phyloP scores from a whole-genome alignment of 2,797 vertebrate genomes.

The Arctocebus calabarensis region DNA sequence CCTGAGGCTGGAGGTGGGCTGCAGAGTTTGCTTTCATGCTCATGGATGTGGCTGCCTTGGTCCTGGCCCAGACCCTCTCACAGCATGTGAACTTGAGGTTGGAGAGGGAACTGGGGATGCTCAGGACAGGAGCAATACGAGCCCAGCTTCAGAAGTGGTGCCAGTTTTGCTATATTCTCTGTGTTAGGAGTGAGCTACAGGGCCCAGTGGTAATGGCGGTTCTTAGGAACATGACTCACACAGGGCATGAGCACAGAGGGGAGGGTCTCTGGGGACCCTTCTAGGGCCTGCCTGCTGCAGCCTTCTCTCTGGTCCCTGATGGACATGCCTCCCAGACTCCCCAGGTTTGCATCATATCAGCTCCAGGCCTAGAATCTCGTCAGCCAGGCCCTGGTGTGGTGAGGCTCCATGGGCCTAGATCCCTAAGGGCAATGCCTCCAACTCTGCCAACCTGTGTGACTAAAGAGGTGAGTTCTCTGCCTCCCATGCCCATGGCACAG shows the following conservation, averaged over 20 bases:
- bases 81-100: not conserved
- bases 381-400: not conserved
- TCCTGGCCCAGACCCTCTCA: not conserved
- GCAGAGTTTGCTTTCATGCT: not conserved
- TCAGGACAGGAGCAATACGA: not conserved
- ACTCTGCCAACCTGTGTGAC: not conserved
- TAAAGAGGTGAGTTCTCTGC: accelerated
- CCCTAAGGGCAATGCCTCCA: not conserved
- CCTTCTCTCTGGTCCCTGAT: not conserved
- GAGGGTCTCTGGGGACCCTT: not conserved
- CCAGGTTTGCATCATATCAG: accelerated
- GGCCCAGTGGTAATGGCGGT: not conserved
- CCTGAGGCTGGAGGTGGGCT: not conserved
- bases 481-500: not conserved
- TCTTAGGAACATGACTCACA: accelerated
- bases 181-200: not conserved
- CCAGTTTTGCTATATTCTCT: not conserved
- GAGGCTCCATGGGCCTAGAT: too few species aligned
- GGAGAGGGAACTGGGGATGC: not conserved
- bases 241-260: not conserved
- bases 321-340: accelerated
- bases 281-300: not conserved
- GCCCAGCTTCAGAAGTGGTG: not conserved
- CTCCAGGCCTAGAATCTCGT: not conserved
- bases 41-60: not conserved